Percentiles rank a stretch among this genome's conserved stretches.
Conservation (phyloP, 2,888 invertebrate genomes). For the Limnephilus lunatus region DNA sequence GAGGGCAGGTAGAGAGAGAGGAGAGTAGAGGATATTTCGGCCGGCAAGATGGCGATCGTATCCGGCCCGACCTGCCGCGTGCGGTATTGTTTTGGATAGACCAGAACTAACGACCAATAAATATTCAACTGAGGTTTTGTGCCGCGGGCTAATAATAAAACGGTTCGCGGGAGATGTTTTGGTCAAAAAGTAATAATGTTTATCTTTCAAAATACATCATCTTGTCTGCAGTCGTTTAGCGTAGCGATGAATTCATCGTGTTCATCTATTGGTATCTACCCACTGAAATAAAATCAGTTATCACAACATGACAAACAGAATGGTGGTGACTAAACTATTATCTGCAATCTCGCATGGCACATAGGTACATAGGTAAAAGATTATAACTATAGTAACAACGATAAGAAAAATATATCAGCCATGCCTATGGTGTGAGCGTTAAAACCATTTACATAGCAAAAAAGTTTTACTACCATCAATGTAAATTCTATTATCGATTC, state of each 20-base stretch:
- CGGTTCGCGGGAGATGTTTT: not conserved
- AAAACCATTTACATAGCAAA: not conserved
- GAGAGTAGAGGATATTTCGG: constrained; percentile 9
- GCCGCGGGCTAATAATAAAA: constrained; percentile 2
- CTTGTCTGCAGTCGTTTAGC: not conserved
- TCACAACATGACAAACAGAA: not conserved
- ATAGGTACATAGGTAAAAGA: not conserved
- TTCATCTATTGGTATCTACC: too few relatives aligned
- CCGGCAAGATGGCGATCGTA: constrained; percentile 39
- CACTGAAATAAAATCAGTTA: not conserved
- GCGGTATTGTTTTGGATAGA: constrained; percentile 37
- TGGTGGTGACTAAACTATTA: not conserved
- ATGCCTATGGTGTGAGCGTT: not conserved
- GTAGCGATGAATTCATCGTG: not conserved
- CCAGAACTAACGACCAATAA: constrained; percentile 3
- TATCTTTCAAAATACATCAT: not conserved
- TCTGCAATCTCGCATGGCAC: not conserved
- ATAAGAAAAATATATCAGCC: not conserved
- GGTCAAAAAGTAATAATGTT: not conserved
- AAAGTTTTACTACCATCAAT: not conserved
- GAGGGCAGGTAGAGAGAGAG: not conserved
- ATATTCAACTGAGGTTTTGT: constrained; percentile 2
- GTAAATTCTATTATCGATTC: not conserved
- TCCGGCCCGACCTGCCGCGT: constrained; percentile 43
- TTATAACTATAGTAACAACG: not conserved